Evolutionary conservation across 2,797 vertebrate genomes (phyloP), one percentile per base, ranked within the genome.

Genomic region (Protosalanx chinensis): DNA sequence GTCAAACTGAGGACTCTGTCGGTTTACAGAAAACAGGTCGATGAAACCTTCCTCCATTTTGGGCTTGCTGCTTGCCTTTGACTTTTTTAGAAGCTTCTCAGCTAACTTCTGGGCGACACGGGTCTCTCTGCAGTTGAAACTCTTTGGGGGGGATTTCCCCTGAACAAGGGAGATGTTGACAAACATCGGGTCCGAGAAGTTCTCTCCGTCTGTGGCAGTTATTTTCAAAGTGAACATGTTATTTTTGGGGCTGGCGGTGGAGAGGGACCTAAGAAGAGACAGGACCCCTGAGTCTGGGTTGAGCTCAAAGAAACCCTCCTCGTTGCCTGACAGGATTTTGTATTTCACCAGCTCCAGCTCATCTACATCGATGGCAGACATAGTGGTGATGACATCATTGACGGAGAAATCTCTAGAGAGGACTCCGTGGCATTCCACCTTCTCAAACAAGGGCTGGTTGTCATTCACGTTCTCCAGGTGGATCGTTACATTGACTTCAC

Each of bases 311-410:
- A 94, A 94, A 1, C 94, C 95, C 71, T 91, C 90, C 61, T 98
- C 96, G 4, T 99, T 98, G 78, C 97, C 98, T 75, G 96, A 97
- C 73, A 98, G 90, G 0, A 99, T 97, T 88, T 96, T 98, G 81
- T 99, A 99, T 79, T 98, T 98, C 0, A 99, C 96, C 20, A 98
- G 90, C 74, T 97, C 95, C 68, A 99, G 81, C 72, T 98, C 97
- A 72, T 99, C 98, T 64, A 97, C 91, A 76, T 99, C 97, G 46
- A 99, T 98, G 0, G 98, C 98, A 33, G 97, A 98, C 87, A 99
- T 94, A 33, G 97, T 97, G 53, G 96, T 94, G 76, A 99, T 96
- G 8, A 95, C 94, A 77, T 95, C 95, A 6, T 94, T 93, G 2
- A 95, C 86, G 0, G 95, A 94, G 71, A 98, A 95, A 77, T 98